These are phyloP conservation scores for Diplodus sargus DNA, from an alignment of 2,797 vertebrate genomes.

Conservation along the genomic window DNA sequence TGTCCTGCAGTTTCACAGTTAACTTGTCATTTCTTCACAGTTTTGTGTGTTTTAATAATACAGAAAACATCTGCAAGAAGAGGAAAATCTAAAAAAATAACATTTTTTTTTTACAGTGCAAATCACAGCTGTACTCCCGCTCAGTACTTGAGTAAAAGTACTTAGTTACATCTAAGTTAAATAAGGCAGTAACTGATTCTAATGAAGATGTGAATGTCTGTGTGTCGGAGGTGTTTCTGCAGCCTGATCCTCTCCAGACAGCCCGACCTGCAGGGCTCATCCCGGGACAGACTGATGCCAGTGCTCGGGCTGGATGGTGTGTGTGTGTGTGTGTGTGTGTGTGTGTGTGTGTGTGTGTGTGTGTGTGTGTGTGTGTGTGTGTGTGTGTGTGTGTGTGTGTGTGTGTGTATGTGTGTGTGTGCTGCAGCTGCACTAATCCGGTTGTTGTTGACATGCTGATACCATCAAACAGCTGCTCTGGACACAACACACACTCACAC, in stretches of 20 bases:
- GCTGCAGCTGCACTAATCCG: slow-evolving; percentile 70
- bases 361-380: slow-evolving; percentile 12
- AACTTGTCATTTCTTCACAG: too few relatives aligned
- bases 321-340: not conserved
- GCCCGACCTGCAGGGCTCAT: slow-evolving; percentile 60
- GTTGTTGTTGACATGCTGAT: slow-evolving; percentile 74
- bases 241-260: slow-evolving; percentile 73
- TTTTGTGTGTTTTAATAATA: too few relatives aligned
- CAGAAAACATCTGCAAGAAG: too few relatives aligned
- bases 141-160: too few relatives aligned
- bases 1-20: too few relatives aligned
- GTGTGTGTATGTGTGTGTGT: slow-evolving; percentile 11
- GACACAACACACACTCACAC: slow-evolving; percentile 14
- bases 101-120: too few relatives aligned
- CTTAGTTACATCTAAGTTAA: too few relatives aligned
- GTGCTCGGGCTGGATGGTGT: slow-evolving; percentile 52
- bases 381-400: too few relatives aligned
- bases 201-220: not conserved
- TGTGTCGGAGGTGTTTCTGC: slow-evolving; percentile 41
- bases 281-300: slow-evolving; percentile 53
- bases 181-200: too few relatives aligned
- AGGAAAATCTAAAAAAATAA: too few relatives aligned
- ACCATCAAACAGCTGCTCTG: slow-evolving; percentile 55
- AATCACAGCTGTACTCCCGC: too few relatives aligned
- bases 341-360: too few relatives aligned